These are phyloP conservation scores for Stichopus horrens DNA, from an alignment of 53 echinoderm and acorn worm genomes.

Conservation along the genomic window DNA sequence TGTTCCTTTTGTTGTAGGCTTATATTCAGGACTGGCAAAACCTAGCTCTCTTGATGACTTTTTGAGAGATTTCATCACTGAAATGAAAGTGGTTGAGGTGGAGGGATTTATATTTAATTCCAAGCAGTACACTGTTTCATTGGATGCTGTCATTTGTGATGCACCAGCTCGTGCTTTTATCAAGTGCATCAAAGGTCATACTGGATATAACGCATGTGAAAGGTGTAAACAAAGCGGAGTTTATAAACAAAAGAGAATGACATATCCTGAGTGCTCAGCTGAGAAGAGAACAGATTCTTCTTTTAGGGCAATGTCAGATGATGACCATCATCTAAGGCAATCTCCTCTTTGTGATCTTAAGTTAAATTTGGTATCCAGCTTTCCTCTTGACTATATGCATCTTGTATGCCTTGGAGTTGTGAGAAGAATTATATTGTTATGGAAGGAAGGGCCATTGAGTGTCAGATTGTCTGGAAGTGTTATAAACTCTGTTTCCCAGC, in stretches of 20 bases:
- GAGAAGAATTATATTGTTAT: constrained; percentile 11
- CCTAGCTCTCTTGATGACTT: constrained; percentile 1
- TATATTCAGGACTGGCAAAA: constrained; percentile 9
- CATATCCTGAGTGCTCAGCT: constrained; percentile 40
- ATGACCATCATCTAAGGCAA: constrained; percentile 6
- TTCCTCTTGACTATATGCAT: constrained; percentile 41
- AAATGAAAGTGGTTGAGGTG: constrained; percentile 10
- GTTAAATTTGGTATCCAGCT: constrained; percentile 1
- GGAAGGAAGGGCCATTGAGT: constrained; percentile 7
- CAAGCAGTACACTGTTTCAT: constrained; percentile 23
- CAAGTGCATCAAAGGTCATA: constrained; percentile 52
- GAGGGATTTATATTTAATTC: constrained; percentile 9
- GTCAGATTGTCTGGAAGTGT: not conserved
- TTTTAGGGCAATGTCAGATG: constrained; percentile 20
- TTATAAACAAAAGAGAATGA: constrained; percentile 28
- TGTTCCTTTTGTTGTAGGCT: constrained; percentile 12
- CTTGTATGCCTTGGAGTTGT: constrained; percentile 48
- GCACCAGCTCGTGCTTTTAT: constrained; percentile 52
- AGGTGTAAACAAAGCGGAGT: constrained; percentile 43
- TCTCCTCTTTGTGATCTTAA: constrained; percentile 19
- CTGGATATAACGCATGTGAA: constrained; percentile 52
- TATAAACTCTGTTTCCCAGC: not conserved
- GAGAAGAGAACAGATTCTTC: constrained; percentile 27
- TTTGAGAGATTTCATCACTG: not conserved
- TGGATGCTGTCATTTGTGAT: constrained; percentile 34